Evolutionary conservation across 2,797 vertebrate genomes (phyloP).

Genomic region (Coranthus polyacanthus): DNA sequence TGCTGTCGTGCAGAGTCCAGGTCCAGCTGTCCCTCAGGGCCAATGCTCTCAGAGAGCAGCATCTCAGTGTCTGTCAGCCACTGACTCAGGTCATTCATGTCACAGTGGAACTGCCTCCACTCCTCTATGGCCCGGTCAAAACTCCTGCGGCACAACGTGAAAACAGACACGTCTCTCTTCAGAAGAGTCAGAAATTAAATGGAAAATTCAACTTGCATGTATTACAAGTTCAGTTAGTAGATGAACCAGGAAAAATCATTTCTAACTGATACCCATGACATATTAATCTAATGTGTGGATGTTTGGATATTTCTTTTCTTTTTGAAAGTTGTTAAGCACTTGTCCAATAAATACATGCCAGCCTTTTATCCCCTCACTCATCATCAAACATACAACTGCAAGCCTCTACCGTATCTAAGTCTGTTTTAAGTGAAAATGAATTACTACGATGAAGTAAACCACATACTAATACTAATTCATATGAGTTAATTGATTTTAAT

Average conservation of each 20-base stretch:
- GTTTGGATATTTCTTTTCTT: too few relatives aligned
- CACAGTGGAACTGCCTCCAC: conserved; percentile 93
- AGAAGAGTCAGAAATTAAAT: neutral
- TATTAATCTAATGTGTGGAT: too few relatives aligned
- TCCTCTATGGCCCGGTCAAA: conserved; percentile 90
- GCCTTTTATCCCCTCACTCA: neutral
- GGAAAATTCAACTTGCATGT: too few relatives aligned
- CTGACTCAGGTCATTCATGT: conserved; percentile 91
- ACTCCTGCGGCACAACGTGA: conserved; percentile 66
- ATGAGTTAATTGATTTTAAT: neutral
- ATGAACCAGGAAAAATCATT: too few relatives aligned
- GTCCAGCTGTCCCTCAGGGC: conserved; percentile 86
- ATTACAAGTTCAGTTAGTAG: too few relatives aligned
- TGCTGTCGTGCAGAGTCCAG: conserved; percentile 82
- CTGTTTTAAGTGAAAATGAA: neutral
- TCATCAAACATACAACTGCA: conserved; percentile 4
- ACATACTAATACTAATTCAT: too few relatives aligned
- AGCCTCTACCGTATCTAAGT: neutral
- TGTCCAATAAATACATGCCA: too few relatives aligned
- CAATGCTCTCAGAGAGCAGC: conserved; percentile 80
- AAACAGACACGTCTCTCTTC: neutral
- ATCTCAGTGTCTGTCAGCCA: conserved; percentile 90
- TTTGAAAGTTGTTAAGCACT: too few relatives aligned
- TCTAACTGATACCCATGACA: too few relatives aligned
- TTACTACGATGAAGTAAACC: too few relatives aligned